A percentile compares a stretch with the other conserved stretches of the same genome.
Conservation (phyloP, 2,797 vertebrate species). For the Lepus townsendii region DNA sequence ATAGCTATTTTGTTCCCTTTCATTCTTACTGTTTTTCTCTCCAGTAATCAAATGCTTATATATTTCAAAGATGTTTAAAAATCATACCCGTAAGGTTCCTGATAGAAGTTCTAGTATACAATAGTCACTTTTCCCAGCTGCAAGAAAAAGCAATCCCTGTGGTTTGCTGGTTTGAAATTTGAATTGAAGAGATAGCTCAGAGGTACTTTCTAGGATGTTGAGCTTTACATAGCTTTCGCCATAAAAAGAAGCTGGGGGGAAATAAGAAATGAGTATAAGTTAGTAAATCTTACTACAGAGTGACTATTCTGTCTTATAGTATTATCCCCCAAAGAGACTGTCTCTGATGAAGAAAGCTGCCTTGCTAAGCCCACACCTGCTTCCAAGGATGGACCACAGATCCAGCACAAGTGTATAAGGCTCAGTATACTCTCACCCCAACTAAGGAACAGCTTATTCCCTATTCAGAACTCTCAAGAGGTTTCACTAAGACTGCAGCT, state of each 20-base stretch:
- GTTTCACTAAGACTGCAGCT: background rate
- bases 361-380: background rate
- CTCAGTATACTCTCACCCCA: background rate
- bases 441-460: background rate
- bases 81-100: conserved; percentile 91
- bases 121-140: conserved; percentile 91
- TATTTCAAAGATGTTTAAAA: conserved; percentile 51
- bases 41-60: background rate
- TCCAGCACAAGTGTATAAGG: accelerated
- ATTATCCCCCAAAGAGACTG: background rate
- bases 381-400: background rate
- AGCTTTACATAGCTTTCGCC: conserved; percentile 95
- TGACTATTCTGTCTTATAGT: background rate
- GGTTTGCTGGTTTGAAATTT: conserved; percentile 94
- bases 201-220: conserved; percentile 89
- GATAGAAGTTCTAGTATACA: conserved; percentile 92
- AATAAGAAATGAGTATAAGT: background rate
- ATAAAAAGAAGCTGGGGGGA: conserved; percentile 94
- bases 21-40: conserved; percentile 49
- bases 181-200: conserved; percentile 90
- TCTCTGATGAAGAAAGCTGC: background rate
- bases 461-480: background rate
- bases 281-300: background rate
- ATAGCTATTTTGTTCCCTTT: background rate
- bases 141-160: conserved; percentile 94